Base-by-base conservation (phyloP, 2,113 vertebrate genomes). In the Lethenteron reissneri region DNA sequence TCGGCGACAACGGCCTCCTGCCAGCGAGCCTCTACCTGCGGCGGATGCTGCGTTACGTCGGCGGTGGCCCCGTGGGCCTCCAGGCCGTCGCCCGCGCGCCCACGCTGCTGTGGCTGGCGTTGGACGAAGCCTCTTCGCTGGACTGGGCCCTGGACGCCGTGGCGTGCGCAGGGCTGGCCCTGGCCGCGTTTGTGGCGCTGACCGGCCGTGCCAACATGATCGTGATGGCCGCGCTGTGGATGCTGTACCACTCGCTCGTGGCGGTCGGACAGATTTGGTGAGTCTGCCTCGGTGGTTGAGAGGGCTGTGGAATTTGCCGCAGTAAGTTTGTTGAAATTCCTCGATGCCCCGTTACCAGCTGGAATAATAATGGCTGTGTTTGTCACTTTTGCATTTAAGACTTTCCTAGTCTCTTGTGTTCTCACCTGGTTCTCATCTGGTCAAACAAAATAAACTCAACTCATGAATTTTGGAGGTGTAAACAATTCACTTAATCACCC, bases 231-330 rank as follows among this genome's bases (percentile, higher is more conserved):
- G 4, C 77, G 0, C 82, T 97, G 58, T 97, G 94, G 94, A 74
- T 80, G 9, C 85, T 97, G 14, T 97, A 95, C 81, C 85, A 87
- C 76, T 97, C 92, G 0, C 56, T 97, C 75, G 87, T 90, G 80
- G 89, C 80, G 2, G 85, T 96, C 4, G 94, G 94, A 57, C 92
- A 97, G 78, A 81, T 91, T 80, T 97, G 92, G 94, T 96, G 77
- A 83, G 91, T 80, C 41, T 41, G 41, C 41, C 41, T 41, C 1
- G 5, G 41, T 41, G 41, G 41, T 41, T 5, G 41, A 41, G 41
- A 41, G 41, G 41, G 41, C 41, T 41, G 41, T 41, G 41, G 41
- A 6, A 41, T 41, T 41, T 1, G 6, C 41, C 5, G 41, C 41
- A 41, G 41, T 41, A 41, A 41, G 41, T 41, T 41, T 41, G 41